phyloP scores from a whole-genome alignment of 2,888 invertebrate genomes.

The Nemotelus pantherinus region DNA sequence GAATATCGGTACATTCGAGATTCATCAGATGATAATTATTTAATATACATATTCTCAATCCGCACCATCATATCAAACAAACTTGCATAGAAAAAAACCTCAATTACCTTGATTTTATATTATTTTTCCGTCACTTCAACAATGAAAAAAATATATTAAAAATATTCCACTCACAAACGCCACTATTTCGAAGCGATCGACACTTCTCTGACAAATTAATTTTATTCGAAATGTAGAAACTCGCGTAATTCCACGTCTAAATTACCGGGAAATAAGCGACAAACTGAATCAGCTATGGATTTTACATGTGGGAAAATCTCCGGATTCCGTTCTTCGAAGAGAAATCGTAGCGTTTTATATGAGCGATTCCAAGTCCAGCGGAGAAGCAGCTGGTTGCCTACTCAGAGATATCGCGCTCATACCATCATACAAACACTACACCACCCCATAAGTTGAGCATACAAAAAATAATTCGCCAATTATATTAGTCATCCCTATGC shows the following conservation, averaged over 20 bases:
- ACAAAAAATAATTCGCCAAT: too few relatives aligned
- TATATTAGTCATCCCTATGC: too few relatives aligned
- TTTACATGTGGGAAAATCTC: slow-evolving; percentile 14
- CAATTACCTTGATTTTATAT: slow-evolving; percentile 21
- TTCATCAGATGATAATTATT: too few relatives aligned
- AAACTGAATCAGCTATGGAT: slow-evolving; percentile 27
- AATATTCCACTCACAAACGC: neutral
- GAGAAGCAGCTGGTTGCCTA: too few relatives aligned
- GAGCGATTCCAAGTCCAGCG: too few relatives aligned
- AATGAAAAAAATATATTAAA: neutral
- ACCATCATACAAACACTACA: too few relatives aligned
- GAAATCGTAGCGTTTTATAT: too few relatives aligned
- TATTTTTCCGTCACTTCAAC: neutral
- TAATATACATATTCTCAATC: too few relatives aligned
- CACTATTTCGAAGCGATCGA: neutral
- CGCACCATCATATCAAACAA: neutral
- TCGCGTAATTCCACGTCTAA: slow-evolving; percentile 34
- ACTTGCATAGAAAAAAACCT: neutral
- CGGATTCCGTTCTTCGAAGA: neutral
- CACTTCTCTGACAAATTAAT: neutral
- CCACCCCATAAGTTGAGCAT: too few relatives aligned
- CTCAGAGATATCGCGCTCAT: too few relatives aligned
- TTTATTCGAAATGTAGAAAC: neutral
- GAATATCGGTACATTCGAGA: too few relatives aligned
- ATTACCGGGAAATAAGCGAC: slow-evolving; percentile 29